Base-by-base conservation (phyloP, 2,797 vertebrate genomes). In the Spinibarbus caldwelli region DNA sequence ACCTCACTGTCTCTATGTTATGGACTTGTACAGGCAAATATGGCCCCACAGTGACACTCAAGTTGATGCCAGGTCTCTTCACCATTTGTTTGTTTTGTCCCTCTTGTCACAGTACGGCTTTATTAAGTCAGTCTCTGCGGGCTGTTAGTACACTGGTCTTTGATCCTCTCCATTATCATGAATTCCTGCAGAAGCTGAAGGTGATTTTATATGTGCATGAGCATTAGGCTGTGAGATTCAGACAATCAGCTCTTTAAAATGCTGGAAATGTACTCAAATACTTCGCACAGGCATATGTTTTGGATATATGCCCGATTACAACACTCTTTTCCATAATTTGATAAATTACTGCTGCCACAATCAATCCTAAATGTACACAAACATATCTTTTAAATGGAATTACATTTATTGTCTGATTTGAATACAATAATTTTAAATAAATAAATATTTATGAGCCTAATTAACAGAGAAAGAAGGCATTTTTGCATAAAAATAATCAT, bases 71-170 rank as follows among this genome's bases (percentile, higher is more conserved):
- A 67, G n/a, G 45, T 57, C 36, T 41, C 43, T 34, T 88, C 75
- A 70, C 71, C 59, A 75, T 87, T 38, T 86, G 84, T 78, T 71
- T 86, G 41, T 80, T 86, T 81, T 70, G 82, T 85, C 80, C 85
- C 83, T 86, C 84, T 83, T 73, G 73, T 84, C 77, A 57, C 57
- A 82, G 83, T 83, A 86, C 78, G 77, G 81, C 59, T 84, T 93
- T 91, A 93, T 92, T 92, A 92, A 91, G 92, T 93, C 91, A 91
- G 62, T 89, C 88, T 90, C 89, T 84, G 85, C 38, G 57, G 88
- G 89, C 76, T 88, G 89, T 89, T 91, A 90, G 90, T 87, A 70
- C 83, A 84, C 78, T 72, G 81, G 77, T 73, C 17, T 85, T 73
- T 75, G 19, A 47, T 26, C 76, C 26, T 43, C 36, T n/a, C 21